Percentiles rank a stretch among this genome's conserved stretches.
phyloP scores from a whole-genome alignment of 2,888 invertebrate genomes.

The Leptura quadrifasciata region DNA sequence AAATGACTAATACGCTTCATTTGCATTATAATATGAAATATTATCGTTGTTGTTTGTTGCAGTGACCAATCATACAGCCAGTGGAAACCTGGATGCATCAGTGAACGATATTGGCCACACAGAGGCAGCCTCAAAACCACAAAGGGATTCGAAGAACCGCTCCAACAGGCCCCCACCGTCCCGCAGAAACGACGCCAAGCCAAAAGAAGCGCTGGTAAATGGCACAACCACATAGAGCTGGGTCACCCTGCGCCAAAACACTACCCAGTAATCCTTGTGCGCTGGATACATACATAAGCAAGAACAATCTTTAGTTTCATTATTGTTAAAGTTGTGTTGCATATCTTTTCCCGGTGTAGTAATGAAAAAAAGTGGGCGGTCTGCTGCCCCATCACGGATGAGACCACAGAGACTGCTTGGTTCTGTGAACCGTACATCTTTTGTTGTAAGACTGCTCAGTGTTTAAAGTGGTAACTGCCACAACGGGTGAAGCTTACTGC shows the following conservation, averaged over 20 bases:
- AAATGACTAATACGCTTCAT: too few relatives aligned
- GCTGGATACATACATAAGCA: slow-evolving; percentile 59
- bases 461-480: slow-evolving; percentile 60
- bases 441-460: slow-evolving; percentile 66
- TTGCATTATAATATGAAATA: neutral
- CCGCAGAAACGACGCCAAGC: slow-evolving; percentile 73
- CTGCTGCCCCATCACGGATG: slow-evolving; percentile 70
- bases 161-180: slow-evolving; percentile 68
- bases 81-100: slow-evolving; percentile 40
- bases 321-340: slow-evolving; percentile 63
- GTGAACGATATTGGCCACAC: slow-evolving; percentile 48
- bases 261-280: slow-evolving; percentile 54
- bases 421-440: slow-evolving; percentile 71
- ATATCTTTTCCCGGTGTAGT: slow-evolving; percentile 67
- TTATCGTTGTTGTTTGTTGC: slow-evolving; percentile 52
- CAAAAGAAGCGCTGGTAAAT: slow-evolving; percentile 81
- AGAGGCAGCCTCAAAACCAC: slow-evolving; percentile 61
- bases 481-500: slow-evolving; percentile 63
- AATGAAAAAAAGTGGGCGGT: slow-evolving; percentile 67
- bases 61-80: slow-evolving; percentile 58
- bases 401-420: slow-evolving; percentile 71
- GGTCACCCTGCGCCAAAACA: slow-evolving; percentile 25
- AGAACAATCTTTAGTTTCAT: slow-evolving; percentile 55
- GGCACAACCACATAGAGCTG: slow-evolving; percentile 77
- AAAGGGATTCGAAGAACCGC: slow-evolving; percentile 67